Percentiles rank a stretch among this genome's conserved stretches.
Conservation (phyloP, 2,797 vertebrate species). For the Euphonia xanthogaster region DNA sequence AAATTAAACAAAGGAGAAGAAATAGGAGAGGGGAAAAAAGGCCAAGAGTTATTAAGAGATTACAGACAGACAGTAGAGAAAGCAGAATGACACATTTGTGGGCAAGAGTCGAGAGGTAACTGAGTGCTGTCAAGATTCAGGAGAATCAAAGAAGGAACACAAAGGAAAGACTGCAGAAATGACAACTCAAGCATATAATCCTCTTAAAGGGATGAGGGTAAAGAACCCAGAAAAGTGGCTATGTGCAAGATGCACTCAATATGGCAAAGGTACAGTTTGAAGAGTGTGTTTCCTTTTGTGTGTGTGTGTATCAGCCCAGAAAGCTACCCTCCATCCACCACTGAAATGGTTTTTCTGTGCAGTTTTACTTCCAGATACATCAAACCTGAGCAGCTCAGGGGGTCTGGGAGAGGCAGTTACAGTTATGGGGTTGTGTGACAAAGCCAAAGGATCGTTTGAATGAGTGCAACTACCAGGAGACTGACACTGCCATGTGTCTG, state of each 20-base stretch:
- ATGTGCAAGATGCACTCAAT: neutral
- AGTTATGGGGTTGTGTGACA: fast-evolving
- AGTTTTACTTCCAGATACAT: neutral
- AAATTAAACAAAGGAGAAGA: neutral
- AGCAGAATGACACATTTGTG: neutral
- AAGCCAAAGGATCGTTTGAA: neutral
- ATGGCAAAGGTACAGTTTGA: neutral
- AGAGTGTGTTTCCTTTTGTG: neutral
- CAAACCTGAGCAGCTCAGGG: neutral
- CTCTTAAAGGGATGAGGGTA: neutral
- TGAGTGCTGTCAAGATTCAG: neutral
- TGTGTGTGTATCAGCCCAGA: neutral
- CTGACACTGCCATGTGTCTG: neutral
- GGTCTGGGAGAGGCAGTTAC: neutral
- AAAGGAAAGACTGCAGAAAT: neutral
- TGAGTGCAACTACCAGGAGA: neutral
- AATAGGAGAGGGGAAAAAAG: neutral
- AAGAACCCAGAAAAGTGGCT: neutral
- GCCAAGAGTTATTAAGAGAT: neutral
- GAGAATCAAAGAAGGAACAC: neutral
- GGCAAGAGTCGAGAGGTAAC: neutral
- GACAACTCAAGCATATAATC: neutral
- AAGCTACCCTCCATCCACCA: neutral
- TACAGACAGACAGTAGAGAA: neutral
- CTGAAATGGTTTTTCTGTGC: neutral